A percentile compares a stretch with the other conserved stretches of the same genome.
phyloP scores from a whole-genome alignment of 2,797 vertebrate species.

The Fistularia tabacaria region DNA sequence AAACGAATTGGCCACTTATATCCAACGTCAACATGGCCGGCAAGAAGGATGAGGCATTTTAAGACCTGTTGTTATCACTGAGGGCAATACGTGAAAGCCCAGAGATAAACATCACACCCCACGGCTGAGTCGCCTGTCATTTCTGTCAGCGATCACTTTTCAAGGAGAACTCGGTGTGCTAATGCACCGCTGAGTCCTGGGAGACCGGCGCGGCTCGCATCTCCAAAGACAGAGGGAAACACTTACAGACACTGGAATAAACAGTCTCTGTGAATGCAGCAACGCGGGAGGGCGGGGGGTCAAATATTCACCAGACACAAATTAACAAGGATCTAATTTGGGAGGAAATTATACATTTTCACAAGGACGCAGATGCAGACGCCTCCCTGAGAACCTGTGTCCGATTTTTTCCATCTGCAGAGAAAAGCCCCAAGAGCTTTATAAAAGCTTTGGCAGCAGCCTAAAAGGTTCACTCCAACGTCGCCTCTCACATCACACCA shows the following conservation, averaged over 20 bases:
- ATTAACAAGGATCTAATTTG: background rate
- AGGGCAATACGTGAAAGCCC: slow-evolving; percentile 30
- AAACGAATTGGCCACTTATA: slow-evolving; percentile 1
- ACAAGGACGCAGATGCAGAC: background rate
- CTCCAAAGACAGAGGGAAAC: slow-evolving; percentile 33
- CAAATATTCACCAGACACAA: background rate
- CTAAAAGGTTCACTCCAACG: slow-evolving; percentile 34
- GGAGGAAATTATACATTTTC: slow-evolving; percentile 1
- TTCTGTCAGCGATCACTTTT: slow-evolving; percentile 38
- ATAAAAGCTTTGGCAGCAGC: slow-evolving; percentile 13
- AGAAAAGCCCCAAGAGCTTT: slow-evolving; percentile 18
- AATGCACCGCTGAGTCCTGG: slow-evolving; percentile 61
- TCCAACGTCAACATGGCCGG: slow-evolving; percentile 9
- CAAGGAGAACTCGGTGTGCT: slow-evolving; percentile 49
- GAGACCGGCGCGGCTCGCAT: slow-evolving; percentile 33
- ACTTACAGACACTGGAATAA: slow-evolving; percentile 30
- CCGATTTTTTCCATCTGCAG: slow-evolving; percentile 3
- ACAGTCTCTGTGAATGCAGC: background rate
- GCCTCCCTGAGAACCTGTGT: slow-evolving; percentile 1
- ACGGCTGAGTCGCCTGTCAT: slow-evolving; percentile 42
- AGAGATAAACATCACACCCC: slow-evolving; percentile 41
- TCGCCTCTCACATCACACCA: slow-evolving; percentile 4
- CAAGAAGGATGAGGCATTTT: slow-evolving; percentile 23
- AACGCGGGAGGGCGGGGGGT: slow-evolving; percentile 2
- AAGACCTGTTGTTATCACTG: slow-evolving; percentile 14